Percentiles rank a stretch among this genome's conserved stretches.
phyloP scores from a whole-genome alignment of 2,113 vertebrate species.

The Podiceps cristatus region DNA sequence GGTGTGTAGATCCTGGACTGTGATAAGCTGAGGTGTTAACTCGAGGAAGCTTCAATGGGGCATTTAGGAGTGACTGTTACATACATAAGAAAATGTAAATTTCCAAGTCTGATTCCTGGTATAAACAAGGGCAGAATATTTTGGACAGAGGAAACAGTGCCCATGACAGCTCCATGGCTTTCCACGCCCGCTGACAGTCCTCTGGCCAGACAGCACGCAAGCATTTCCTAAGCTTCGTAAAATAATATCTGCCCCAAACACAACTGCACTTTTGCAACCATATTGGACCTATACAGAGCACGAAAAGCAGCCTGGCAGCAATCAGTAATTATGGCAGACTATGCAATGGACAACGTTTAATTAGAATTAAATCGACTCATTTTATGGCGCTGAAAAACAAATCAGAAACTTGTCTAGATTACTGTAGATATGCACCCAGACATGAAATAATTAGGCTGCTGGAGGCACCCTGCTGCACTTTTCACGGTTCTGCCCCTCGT shows the following conservation, averaged over 20 bases:
- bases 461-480: neutral
- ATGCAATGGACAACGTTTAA: neutral
- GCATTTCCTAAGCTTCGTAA: neutral
- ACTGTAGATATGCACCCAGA: neutral
- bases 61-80: neutral
- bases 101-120: neutral
- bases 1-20: neutral
- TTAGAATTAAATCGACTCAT: neutral
- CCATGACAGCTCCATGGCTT: neutral
- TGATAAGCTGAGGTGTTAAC: neutral
- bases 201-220: neutral
- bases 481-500: neutral
- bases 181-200: neutral
- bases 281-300: neutral
- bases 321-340: neutral
- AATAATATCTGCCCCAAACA: neutral
- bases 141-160: neutral
- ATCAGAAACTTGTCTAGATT: conserved; percentile 32
- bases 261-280: fast-evolving
- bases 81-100: neutral
- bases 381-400: neutral
- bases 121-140: neutral
- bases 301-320: neutral
- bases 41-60: neutral
- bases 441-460: conserved; percentile 16